These are phyloP conservation scores for Magallana gigas DNA, from an alignment of 1,140 invertebrate species.

Conservation along the genomic window DNA sequence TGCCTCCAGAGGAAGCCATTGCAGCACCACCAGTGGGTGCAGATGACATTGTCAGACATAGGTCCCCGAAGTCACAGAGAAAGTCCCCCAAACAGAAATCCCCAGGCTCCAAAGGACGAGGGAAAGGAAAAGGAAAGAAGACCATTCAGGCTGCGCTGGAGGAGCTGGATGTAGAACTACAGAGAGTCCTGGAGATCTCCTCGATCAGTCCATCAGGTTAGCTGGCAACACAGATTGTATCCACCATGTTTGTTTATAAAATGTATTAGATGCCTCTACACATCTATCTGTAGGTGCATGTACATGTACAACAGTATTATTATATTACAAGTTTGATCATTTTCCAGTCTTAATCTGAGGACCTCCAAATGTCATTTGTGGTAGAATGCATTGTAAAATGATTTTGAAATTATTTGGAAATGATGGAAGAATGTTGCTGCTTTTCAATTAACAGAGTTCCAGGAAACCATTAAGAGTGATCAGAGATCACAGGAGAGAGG, in stretches of 20 bases:
- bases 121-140: conserved; percentile 48
- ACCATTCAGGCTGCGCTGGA: conserved; percentile 60
- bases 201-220: conserved; percentile 61
- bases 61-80: conserved; percentile 24
- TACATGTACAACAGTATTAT: no score
- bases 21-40: not conserved
- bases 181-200: conserved; percentile 68
- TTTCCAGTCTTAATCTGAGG: no score
- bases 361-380: no score
- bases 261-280: no score
- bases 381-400: no score
- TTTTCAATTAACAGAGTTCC: not conserved
- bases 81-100: conserved; percentile 44
- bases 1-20: conserved; percentile 4
- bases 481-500: not conserved
- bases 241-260: no score
- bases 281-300: no score
- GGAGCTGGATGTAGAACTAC: conserved; percentile 65
- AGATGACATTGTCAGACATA: not conserved
- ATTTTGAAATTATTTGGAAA: no score
- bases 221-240: not conserved
- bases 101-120: conserved; percentile 37
- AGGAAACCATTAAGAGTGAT: conserved; percentile 2
- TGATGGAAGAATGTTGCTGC: no score
- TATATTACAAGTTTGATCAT: no score